Percentiles rank a stretch among this genome's conserved stretches.
Conservation (phyloP, 1,140 invertebrate species). For the Apis florea region DNA sequence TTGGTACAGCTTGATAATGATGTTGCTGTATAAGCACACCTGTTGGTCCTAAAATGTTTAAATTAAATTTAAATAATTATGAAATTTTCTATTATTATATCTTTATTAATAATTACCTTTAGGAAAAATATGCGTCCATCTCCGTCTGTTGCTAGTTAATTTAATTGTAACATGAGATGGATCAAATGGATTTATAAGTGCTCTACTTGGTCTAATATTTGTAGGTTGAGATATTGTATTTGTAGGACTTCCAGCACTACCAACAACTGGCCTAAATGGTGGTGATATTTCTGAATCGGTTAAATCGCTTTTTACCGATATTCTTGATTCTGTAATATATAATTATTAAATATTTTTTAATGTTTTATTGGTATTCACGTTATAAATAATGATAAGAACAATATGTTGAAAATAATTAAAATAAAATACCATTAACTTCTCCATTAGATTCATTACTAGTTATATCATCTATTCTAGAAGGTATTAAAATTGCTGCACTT, state of each 20-base stretch:
- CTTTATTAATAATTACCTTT: conserved; percentile 84
- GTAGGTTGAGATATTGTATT: conserved; percentile 71
- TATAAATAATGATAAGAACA: not conserved
- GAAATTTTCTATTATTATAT: not conserved
- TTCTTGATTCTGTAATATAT: conserved; percentile 60
- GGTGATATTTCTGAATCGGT: conserved; percentile 81
- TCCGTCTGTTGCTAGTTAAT: conserved; percentile 95
- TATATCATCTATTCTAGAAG: conserved; percentile 74
- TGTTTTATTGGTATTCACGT: not conserved
- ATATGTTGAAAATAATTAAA: not conserved
- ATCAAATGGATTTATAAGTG: conserved; percentile 97
- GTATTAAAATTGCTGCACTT: conserved; percentile 82
- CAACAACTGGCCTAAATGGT: conserved; percentile 81
- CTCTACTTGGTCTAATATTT: conserved; percentile 84
- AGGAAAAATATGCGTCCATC: conserved; percentile 99
- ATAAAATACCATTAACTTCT: conserved; percentile 64
- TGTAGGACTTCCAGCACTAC: conserved; percentile 80
- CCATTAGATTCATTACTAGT: conserved; percentile 66
- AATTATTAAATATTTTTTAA: conserved; percentile 33
- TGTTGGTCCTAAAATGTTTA: conserved; percentile 84
- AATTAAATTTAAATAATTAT: conserved; percentile 8
- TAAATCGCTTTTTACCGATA: conserved; percentile 73
- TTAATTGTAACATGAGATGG: conserved; percentile 98
- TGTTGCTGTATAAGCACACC: conserved; percentile 95
- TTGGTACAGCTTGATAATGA: conserved; percentile 92